phyloP scores from a whole-genome alignment of 2,888 invertebrate species.

The Cantharis rustica region DNA sequence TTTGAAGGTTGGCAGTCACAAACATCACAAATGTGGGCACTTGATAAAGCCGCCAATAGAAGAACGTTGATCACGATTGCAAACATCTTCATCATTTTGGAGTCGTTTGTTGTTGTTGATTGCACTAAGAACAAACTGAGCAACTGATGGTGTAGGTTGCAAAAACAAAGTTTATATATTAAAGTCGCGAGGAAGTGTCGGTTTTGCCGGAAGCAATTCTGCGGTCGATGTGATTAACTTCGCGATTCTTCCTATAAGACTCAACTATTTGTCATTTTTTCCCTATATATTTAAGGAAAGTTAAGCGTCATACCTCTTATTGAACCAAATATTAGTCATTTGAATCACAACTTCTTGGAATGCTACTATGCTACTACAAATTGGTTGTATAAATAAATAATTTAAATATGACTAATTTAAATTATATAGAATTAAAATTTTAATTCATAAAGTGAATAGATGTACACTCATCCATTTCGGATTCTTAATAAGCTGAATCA shows the following conservation, averaged over 20 bases:
- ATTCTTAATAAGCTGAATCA: neutral
- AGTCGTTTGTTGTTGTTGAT: neutral
- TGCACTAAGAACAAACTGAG: neutral
- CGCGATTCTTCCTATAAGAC: neutral
- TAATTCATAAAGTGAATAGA: neutral
- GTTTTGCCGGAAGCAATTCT: slow-evolving; percentile 21
- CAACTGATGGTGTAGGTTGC: neutral
- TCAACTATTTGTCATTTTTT: neutral
- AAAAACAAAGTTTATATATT: slow-evolving; percentile 10
- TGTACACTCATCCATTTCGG: neutral
- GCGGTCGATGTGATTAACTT: slow-evolving; percentile 3
- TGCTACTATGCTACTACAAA: neutral
- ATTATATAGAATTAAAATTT: neutral
- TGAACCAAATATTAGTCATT: neutral
- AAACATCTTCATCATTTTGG: neutral
- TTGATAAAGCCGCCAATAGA: neutral
- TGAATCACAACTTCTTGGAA: neutral
- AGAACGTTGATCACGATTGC: neutral
- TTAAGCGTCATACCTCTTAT: neutral
- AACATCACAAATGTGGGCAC: slow-evolving; percentile 20
- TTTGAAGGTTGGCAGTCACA: slow-evolving; percentile 17
- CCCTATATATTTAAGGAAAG: neutral
- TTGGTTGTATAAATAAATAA: neutral
- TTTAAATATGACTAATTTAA: neutral
- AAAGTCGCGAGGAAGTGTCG: slow-evolving; percentile 11